A percentile compares a stretch with the other conserved stretches of the same genome.
These are phyloP conservation scores for Cloeon dipterum DNA, from an alignment of 2,888 invertebrate species.

Conservation along the genomic window DNA sequence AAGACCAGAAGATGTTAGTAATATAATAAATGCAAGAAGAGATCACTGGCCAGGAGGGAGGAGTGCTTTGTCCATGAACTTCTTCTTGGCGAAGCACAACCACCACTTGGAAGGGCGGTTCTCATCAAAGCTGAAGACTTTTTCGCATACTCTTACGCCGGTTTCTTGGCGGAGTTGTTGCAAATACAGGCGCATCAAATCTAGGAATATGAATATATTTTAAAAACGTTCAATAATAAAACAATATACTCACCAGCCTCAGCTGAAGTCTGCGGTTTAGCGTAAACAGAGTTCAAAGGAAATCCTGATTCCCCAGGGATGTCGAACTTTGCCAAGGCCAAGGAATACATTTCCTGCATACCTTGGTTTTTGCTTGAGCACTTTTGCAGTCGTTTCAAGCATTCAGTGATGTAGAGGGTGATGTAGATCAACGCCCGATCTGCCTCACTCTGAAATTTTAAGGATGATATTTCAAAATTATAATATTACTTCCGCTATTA, in stretches of 20 bases:
- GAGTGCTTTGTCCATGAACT: slow-evolving; percentile 97
- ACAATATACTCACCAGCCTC: slow-evolving; percentile 42
- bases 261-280: slow-evolving; percentile 48
- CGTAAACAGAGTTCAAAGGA: slow-evolving; percentile 87
- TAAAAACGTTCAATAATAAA: not conserved
- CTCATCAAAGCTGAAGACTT: slow-evolving; percentile 71
- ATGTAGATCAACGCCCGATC: slow-evolving; percentile 94
- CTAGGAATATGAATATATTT: slow-evolving; percentile 23
- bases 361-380: slow-evolving; percentile 77
- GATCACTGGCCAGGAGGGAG: slow-evolving; percentile 70
- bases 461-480: slow-evolving; percentile 4
- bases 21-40: no score
- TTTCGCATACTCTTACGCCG: slow-evolving; percentile 73
- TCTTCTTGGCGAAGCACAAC: slow-evolving; percentile 97
- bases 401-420: slow-evolving; percentile 93
- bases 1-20: no score
- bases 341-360: slow-evolving; percentile 83
- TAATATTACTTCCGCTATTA: not conserved
- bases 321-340: slow-evolving; percentile 86
- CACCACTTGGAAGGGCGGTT: slow-evolving; percentile 99
- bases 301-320: slow-evolving; percentile 91
- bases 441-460: slow-evolving; percentile 54
- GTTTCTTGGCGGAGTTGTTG: slow-evolving; percentile 91
- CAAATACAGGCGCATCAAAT: slow-evolving; percentile 77
- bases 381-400: slow-evolving; percentile 80